These are phyloP conservation scores for Alaudala cheleensis DNA, from an alignment of 2,113 vertebrate genomes.

Conservation along the genomic window DNA sequence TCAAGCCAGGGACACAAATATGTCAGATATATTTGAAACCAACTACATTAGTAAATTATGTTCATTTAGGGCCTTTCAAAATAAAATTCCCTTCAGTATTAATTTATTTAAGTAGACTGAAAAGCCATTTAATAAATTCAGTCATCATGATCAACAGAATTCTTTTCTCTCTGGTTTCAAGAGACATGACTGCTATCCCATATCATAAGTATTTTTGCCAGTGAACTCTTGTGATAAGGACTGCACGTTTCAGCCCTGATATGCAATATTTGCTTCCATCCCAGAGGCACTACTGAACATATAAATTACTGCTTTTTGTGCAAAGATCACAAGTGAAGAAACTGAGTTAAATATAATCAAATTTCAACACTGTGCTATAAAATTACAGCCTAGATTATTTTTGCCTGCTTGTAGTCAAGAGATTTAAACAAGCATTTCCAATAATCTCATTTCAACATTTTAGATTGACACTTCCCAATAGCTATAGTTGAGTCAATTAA, in stretches of 20 bases:
- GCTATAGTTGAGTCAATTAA: neutral
- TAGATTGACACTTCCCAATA: neutral
- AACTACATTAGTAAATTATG: neutral
- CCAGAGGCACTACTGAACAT: neutral
- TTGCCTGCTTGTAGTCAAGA: neutral
- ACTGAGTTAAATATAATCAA: neutral
- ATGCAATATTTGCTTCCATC: neutral
- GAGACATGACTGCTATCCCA: neutral
- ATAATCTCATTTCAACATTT: neutral
- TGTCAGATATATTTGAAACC: neutral
- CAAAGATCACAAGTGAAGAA: neutral
- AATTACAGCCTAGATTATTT: neutral
- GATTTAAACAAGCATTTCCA: neutral
- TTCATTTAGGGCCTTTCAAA: neutral
- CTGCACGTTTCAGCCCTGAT: neutral
- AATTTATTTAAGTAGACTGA: neutral
- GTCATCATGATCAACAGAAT: neutral
- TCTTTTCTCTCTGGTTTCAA: neutral
- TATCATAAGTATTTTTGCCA: neutral
- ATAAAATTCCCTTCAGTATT: neutral
- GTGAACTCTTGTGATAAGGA: neutral
- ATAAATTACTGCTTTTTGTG: neutral
- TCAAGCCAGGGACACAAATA: neutral
- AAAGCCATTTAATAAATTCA: conserved; percentile 2
- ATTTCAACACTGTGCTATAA: neutral